A percentile compares a stretch with the other conserved stretches of the same genome.
Conservation (phyloP, 2,888 invertebrate genomes). For the Chironomus tentans region DNA sequence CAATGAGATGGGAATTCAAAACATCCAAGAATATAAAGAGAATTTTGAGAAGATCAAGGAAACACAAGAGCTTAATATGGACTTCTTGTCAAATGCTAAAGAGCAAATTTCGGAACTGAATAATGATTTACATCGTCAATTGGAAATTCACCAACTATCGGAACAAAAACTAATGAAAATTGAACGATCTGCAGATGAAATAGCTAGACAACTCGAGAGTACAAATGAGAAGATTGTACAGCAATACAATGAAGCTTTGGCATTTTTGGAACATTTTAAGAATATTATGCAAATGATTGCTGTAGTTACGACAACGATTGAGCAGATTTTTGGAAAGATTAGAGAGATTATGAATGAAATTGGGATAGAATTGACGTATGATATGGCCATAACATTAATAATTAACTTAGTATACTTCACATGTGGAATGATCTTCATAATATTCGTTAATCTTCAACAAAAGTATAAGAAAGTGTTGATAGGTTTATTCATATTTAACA, state of each 20-base stretch:
- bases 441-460: neutral
- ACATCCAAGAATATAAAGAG: neutral
- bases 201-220: neutral
- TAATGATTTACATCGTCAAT: neutral
- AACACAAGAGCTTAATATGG: neutral
- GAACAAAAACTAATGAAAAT: neutral
- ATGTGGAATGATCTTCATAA: conserved; percentile 7
- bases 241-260: neutral
- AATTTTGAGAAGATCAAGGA: conserved; percentile 9
- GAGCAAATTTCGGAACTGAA: neutral
- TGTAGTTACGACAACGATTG: neutral
- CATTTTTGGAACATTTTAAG: conserved; percentile 6
- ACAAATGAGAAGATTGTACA: neutral
- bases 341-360: neutral
- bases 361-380: neutral
- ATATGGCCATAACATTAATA: neutral
- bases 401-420: neutral
- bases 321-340: neutral
- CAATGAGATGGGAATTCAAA: neutral
- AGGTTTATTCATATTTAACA: neutral
- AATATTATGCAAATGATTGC: neutral
- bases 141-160: neutral
- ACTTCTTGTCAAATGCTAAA: neutral
- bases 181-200: neutral
- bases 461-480: neutral